Percentiles rank a stretch among this genome's conserved stretches.
phyloP scores from a whole-genome alignment of 2,113 vertebrate genomes.

The Menidia beryllina region DNA sequence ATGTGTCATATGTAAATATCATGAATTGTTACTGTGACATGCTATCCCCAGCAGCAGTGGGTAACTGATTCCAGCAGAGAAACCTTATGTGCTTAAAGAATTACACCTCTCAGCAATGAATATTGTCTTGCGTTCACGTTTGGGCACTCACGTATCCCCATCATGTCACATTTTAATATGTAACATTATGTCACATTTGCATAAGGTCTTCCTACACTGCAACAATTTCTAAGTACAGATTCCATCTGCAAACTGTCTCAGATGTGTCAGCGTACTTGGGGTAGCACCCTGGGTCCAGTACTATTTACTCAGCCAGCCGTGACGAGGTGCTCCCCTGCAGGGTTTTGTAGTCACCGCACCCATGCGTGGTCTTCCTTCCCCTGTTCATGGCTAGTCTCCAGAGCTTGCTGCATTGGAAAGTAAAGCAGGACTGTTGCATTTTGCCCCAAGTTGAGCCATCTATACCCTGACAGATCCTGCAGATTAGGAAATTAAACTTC shows the following conservation, averaged over 20 bases:
- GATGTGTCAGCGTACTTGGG: slow-evolving; percentile 66
- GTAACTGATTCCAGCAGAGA: slow-evolving; percentile 43
- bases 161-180: slow-evolving; percentile 60
- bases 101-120: slow-evolving; percentile 63
- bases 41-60: slow-evolving; percentile 46
- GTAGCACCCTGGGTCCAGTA: slow-evolving; percentile 69
- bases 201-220: slow-evolving; percentile 65
- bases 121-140: slow-evolving; percentile 52
- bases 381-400: slow-evolving; percentile 35
- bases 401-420: slow-evolving; percentile 35
- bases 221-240: slow-evolving; percentile 77
- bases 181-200: slow-evolving; percentile 68
- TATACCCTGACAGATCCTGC: slow-evolving; percentile 64
- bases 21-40: slow-evolving; percentile 50
- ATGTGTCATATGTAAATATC: slow-evolving; percentile 66
- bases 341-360: slow-evolving; percentile 50
- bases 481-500: slow-evolving; percentile 71
- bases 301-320: slow-evolving; percentile 76
- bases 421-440: slow-evolving; percentile 35
- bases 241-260: slow-evolving; percentile 76
- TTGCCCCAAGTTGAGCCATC: slow-evolving; percentile 63
- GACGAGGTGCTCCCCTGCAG: slow-evolving; percentile 59
- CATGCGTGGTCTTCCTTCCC: slow-evolving; percentile 28
- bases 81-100: slow-evolving; percentile 60
- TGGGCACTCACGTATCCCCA: slow-evolving; percentile 46